Conservation (phyloP, 1,140 invertebrate genomes). For the Plodia interpunctella region DNA sequence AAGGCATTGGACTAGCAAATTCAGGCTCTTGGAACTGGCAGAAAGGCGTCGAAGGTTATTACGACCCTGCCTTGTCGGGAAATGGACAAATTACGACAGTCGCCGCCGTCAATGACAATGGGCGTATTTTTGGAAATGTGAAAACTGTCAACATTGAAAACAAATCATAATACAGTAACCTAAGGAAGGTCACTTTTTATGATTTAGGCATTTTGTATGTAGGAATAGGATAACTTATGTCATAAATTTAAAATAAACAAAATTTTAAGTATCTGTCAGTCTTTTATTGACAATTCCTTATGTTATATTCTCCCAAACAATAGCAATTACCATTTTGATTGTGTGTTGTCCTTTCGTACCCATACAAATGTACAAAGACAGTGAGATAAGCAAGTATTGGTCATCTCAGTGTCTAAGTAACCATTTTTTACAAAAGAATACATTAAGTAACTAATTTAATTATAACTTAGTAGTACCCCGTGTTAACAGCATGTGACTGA, state of each 20-base stretch:
- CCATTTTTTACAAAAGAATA: not conserved
- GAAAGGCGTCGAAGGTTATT: conserved; percentile 26
- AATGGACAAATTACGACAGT: conserved; percentile 25
- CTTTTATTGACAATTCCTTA: conserved; percentile 25
- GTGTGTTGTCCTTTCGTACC: no score
- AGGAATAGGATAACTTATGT: not conserved
- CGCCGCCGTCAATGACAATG: conserved; percentile 34
- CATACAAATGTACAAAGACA: conserved; percentile 26
- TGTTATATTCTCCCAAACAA: no score
- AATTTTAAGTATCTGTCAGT: conserved; percentile 6
- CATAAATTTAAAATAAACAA: conserved; percentile 4
- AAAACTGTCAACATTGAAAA: conserved; percentile 33
- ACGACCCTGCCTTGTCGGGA: conserved; percentile 25
- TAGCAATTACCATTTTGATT: no score
- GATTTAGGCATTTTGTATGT: not conserved
- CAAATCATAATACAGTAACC: no score
- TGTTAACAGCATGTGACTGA: conserved; percentile 51
- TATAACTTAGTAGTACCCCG: conserved; percentile 38
- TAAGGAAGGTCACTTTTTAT: no score
- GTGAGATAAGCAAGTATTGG: conserved; percentile 39
- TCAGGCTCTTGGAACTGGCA: conserved; percentile 21
- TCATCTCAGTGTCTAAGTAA: conserved; percentile 43
- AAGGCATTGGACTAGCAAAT: conserved; percentile 19
- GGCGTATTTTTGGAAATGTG: conserved; percentile 39
- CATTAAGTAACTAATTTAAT: conserved; percentile 9